phyloP scores from a whole-genome alignment of 2,888 invertebrate species.

The Campoletis raptor region DNA sequence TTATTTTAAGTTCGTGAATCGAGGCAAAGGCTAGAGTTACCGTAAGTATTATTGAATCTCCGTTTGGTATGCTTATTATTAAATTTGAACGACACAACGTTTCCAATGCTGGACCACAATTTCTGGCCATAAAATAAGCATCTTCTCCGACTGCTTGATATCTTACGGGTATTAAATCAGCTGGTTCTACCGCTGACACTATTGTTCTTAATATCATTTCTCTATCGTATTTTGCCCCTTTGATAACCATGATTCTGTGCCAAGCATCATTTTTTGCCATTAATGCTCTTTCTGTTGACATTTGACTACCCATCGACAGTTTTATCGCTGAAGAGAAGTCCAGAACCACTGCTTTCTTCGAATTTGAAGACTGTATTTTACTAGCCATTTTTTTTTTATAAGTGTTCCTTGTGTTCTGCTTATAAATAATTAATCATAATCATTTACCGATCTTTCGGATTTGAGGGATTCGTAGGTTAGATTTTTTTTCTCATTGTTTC shows the following conservation, averaged over 20 bases:
- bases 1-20: conserved; percentile 84
- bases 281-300: conserved; percentile 78
- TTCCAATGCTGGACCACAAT: conserved; percentile 85
- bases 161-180: conserved; percentile 86
- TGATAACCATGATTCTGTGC: conserved; percentile 80
- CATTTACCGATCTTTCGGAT: not conserved
- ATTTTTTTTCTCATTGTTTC: not conserved
- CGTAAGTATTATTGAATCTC: conserved; percentile 79
- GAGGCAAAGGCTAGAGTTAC: conserved; percentile 85
- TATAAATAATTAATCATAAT: not conserved
- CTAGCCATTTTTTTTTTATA: not conserved
- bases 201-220: conserved; percentile 84
- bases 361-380: not conserved
- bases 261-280: conserved; percentile 81
- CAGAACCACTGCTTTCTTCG: conserved; percentile 20
- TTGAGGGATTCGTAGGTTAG: not conserved
- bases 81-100: conserved; percentile 85
- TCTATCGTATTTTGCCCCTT: conserved; percentile 80
- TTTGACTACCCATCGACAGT: conserved; percentile 65
- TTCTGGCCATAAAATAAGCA: conserved; percentile 85
- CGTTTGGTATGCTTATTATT: conserved; percentile 78
- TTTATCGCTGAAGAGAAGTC: conserved; percentile 67
- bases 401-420: not conserved
- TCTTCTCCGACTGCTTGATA: conserved; percentile 82
- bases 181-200: conserved; percentile 84